Conservation (phyloP, 2,888 invertebrate genomes). For the Megastigmus dorsalis region DNA sequence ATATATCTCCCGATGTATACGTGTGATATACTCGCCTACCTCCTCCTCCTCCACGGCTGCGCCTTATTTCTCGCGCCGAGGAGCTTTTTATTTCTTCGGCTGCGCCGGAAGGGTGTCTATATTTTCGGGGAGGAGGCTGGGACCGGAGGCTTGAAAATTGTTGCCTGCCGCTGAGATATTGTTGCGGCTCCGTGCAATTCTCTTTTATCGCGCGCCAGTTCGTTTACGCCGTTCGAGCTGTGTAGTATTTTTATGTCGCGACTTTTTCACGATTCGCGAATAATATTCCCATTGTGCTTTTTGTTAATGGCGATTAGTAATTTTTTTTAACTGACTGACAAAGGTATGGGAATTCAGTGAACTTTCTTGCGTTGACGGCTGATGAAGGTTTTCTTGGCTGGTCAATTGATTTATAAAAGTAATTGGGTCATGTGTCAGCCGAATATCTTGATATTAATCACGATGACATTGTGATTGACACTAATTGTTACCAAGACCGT, state of each 20-base stretch:
- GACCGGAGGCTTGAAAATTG: neutral
- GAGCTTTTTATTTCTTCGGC: neutral
- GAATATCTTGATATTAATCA: conserved; percentile 31
- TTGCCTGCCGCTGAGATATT: neutral
- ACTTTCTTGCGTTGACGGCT: too few species aligned
- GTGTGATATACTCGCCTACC: neutral
- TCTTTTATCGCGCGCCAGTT: too few species aligned
- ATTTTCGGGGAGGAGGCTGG: too few species aligned
- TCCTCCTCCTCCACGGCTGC: neutral
- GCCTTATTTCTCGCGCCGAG: neutral
- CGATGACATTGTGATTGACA: conserved; percentile 36
- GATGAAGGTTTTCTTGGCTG: too few species aligned
- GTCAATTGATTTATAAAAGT: conserved; percentile 39
- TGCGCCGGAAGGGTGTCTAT: neutral
- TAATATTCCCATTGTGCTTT: too few species aligned
- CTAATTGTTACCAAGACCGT: conserved; percentile 39
- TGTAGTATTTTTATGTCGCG: too few species aligned
- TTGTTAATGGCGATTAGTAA: too few species aligned
- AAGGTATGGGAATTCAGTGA: too few species aligned
- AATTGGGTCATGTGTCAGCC: conserved; percentile 1
- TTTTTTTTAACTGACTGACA: too few species aligned
- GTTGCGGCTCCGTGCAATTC: too few species aligned
- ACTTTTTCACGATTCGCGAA: too few species aligned
- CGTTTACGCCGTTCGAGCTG: too few species aligned
- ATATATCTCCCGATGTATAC: neutral